A percentile compares a stretch with the other conserved stretches of the same genome.
These are phyloP conservation scores for Sphenopsis melanotis DNA, from an alignment of 2,797 vertebrate species.

Conservation along the genomic window DNA sequence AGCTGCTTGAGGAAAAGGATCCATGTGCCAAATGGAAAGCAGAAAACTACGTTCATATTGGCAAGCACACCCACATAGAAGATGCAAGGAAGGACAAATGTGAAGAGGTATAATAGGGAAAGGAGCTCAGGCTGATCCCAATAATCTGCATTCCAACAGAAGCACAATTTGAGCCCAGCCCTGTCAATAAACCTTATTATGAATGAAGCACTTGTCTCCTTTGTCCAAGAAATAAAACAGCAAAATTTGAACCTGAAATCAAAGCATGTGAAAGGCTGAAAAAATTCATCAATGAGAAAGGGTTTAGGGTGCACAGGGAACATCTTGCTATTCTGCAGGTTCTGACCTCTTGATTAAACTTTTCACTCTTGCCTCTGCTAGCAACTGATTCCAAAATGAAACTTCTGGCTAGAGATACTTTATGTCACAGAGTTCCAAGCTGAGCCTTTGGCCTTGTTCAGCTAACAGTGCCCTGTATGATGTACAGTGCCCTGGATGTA, in stretches of 20 bases:
- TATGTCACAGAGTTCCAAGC: neutral
- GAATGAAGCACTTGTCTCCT: neutral
- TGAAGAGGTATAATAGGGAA: neutral
- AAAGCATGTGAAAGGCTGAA: neutral
- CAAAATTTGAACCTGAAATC: neutral
- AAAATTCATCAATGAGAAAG: neutral
- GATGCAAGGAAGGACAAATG: neutral
- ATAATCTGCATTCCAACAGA: neutral
- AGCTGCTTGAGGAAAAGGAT: neutral
- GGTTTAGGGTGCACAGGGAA: neutral
- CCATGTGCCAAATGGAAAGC: neutral
- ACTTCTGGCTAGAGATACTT: neutral
- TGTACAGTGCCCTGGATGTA: neutral
- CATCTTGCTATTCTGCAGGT: neutral
- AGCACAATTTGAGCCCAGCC: neutral
- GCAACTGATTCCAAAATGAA: neutral
- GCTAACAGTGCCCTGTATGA: neutral
- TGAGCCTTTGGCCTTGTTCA: neutral
- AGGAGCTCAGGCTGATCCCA: neutral
- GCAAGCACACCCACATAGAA: neutral
- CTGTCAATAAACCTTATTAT: neutral
- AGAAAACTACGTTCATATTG: neutral
- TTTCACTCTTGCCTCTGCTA: neutral
- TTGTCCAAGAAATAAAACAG: neutral
- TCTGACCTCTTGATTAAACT: neutral